phyloP scores from a whole-genome alignment of 2,113 vertebrate species.

The Geococcyx californianus region DNA sequence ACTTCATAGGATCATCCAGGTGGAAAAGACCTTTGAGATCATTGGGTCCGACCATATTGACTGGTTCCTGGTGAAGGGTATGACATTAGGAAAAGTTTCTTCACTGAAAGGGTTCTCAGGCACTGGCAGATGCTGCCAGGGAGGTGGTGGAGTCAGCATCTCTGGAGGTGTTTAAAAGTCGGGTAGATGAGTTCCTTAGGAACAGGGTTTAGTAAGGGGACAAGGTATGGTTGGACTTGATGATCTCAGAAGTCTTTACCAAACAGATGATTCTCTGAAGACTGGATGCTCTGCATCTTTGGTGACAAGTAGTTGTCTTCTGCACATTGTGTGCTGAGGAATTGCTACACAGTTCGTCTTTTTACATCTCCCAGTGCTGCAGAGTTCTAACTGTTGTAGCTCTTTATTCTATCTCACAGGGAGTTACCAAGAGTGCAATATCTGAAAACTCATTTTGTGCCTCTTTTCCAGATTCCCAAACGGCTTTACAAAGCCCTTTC shows the following conservation, averaged over 20 bases:
- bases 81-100: too few relatives aligned
- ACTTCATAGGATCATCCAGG: too few relatives aligned
- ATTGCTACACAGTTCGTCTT: background rate
- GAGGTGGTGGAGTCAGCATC: too few relatives aligned
- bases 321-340: fast-evolving
- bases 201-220: too few relatives aligned
- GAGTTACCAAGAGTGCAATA: background rate
- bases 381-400: background rate
- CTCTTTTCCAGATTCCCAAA: slow-evolving; percentile 87
- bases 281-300: background rate
- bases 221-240: too few relatives aligned
- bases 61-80: background rate
- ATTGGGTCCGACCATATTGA: too few relatives aligned
- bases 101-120: too few relatives aligned
- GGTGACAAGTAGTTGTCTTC: background rate
- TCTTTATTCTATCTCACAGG: background rate
- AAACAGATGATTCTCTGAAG: background rate
- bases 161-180: too few relatives aligned
- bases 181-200: too few relatives aligned
- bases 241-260: too few relatives aligned
- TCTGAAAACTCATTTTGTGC: background rate
- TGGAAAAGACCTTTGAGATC: too few relatives aligned
- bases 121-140: too few relatives aligned
- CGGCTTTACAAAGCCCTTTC: slow-evolving; percentile 96
- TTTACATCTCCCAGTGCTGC: background rate